phyloP scores from a whole-genome alignment of 2,797 vertebrate species.

The Meda fulgida region DNA sequence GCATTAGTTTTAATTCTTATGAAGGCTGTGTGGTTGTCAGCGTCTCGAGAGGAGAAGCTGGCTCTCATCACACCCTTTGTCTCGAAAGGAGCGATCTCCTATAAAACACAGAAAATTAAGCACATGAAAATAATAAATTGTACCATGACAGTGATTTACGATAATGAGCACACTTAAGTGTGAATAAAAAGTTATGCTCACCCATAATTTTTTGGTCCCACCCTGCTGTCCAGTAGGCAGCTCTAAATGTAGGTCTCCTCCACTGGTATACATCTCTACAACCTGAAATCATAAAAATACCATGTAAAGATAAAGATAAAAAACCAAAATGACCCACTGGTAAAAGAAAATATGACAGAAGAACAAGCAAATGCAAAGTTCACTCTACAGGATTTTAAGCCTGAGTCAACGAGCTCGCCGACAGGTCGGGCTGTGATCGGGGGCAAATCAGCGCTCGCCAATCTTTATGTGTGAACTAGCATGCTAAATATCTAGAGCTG shows the following conservation, averaged over 20 bases:
- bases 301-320: not conserved
- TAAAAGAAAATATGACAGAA: not conserved
- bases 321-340: not conserved
- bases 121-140: not conserved
- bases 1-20: constrained; percentile 97
- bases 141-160: not conserved
- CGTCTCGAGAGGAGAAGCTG: constrained; percentile 96
- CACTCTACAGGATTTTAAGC: too few species aligned
- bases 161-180: not conserved
- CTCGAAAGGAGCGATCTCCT: constrained; percentile 99
- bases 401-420: too few species aligned
- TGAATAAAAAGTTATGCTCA: constrained; percentile 67
- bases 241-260: constrained; percentile 95
- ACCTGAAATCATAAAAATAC: constrained; percentile 76
- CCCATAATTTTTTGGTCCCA: constrained; percentile 93
- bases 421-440: too few species aligned
- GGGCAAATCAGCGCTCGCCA: too few species aligned
- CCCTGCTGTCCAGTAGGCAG: constrained; percentile 97
- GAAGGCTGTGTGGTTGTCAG: constrained; percentile 99
- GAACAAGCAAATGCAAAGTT: not conserved
- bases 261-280: constrained; percentile 99
- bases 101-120: constrained; percentile 54
- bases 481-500: too few species aligned
- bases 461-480: too few species aligned
- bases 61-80: constrained; percentile 99